Base-by-base conservation (phyloP, 1,140 invertebrate genomes). In the Contarinia nasturtii region DNA sequence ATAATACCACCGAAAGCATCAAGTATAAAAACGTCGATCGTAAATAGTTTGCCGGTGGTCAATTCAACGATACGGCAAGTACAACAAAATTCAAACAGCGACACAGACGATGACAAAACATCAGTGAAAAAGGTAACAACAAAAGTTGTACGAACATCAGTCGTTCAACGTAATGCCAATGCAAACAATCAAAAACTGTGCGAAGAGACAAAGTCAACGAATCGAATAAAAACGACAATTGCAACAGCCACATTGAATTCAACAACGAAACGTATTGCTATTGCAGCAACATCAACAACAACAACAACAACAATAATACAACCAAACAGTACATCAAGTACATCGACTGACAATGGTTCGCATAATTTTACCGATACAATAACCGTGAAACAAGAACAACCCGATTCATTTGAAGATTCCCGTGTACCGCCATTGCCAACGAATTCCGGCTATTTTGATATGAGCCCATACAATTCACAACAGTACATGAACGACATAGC, bases 1-100 rank as follows among this genome's bases (percentile, higher is more conserved):
- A 60, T 72, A 22, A 67, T 72, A 27, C 67, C 70, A 1, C 71
- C 70, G 0, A 63, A 64, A 47, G 57, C 62, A n/a, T 56, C 63
- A 20, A 61, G 64, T 10, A 68, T 72, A 0, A 66, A 71, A 44
- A 64, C 60, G 20, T 65, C 68, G 14, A 71, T 72, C 38, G 64
- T 64, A 27, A 71, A 69, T 53, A 71, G 69, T 47, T 54, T 60
- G 20, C 54, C 27, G 4, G 27, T 27, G 27, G 27, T 27, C 4
- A 27, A 27, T 27, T 3, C 27, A 10, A 27, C 27, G 27, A 3
- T 27, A 10, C 3, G 27, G 27, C 27, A 53, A 20, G 55, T 63
- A n/a, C 56, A 61, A 2, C 60, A 63, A 48, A 51, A 55, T 2
- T 58, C 57, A 27, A 58, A 56, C 3, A 43, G 18, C n/a, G 36